Evolutionary conservation across 2,797 vertebrate genomes (phyloP).

Genomic region (Sebastes iracundus): DNA sequence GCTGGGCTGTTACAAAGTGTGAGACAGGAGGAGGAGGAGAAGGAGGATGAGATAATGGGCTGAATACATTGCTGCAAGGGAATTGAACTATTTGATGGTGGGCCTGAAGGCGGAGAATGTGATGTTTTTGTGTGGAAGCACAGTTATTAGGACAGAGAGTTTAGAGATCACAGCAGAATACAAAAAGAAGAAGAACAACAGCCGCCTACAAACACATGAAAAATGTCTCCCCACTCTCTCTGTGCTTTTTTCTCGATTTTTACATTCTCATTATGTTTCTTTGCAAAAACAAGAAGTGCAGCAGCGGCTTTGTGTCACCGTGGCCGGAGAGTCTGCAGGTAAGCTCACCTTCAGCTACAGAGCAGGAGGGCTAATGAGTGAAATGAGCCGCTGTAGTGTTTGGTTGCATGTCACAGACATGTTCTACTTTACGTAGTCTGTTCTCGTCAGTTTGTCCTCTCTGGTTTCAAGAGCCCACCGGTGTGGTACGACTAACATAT

Average conservation of each 20-base stretch:
- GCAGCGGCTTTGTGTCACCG: not conserved
- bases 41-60: constrained; percentile 30
- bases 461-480: not conserved
- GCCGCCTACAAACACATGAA: constrained; percentile 1
- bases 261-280: not conserved
- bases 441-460: constrained; percentile 20
- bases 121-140: constrained; percentile 1
- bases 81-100: constrained; percentile 22
- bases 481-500: not conserved
- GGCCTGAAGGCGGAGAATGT: not conserved
- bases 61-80: constrained; percentile 18
- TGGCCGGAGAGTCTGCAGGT: not conserved
- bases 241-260: not conserved
- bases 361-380: not conserved
- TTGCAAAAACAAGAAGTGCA: not conserved
- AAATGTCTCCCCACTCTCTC: not conserved
- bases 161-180: constrained; percentile 13
- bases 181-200: not conserved
- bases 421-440: not conserved
- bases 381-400: not conserved
- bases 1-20: constrained; percentile 26
- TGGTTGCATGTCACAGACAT: not conserved
- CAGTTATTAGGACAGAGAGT: constrained; percentile 22
- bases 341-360: not conserved
- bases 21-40: constrained; percentile 5